Evolutionary conservation across 2,797 vertebrate species (phyloP).

Genomic region (Sebastolobus altivelis): DNA sequence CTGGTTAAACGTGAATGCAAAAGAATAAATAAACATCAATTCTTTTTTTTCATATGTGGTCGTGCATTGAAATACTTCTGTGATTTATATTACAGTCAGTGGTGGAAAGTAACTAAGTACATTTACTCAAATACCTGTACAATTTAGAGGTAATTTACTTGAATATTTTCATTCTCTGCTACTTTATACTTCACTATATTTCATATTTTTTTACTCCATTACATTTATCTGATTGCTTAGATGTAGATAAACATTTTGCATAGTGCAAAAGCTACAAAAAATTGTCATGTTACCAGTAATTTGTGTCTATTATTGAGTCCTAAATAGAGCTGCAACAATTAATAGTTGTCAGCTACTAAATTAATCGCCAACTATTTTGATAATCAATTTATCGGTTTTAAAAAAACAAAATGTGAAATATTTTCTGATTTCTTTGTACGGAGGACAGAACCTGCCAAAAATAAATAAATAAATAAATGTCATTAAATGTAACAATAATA

Average conservation of each 20-base stretch:
- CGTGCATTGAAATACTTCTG: constrained; percentile 17
- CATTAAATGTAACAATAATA: too few species aligned
- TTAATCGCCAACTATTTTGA: too few species aligned
- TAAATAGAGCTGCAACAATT: too few species aligned
- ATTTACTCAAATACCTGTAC: neutral
- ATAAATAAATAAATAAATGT: too few species aligned
- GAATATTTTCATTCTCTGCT: neutral
- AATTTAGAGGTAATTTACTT: neutral
- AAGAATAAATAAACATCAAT: constrained; percentile 72
- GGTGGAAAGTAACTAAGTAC: constrained; percentile 1
- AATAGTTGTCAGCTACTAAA: too few species aligned
- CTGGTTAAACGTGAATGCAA: constrained; percentile 78
- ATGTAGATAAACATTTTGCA: neutral
- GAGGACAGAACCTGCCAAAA: too few species aligned
- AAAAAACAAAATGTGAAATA: neutral
- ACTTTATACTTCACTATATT: neutral
- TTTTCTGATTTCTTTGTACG: neutral
- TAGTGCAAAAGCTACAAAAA: too few species aligned
- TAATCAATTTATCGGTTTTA: neutral
- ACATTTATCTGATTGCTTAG: neutral
- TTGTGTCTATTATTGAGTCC: neutral
- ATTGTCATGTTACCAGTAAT: too few species aligned
- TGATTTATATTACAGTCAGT: neutral
- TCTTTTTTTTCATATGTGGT: constrained; percentile 48
- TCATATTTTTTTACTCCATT: neutral